These are phyloP conservation scores for Oryctolagus cuniculus DNA, from an alignment of 2,113 vertebrate genomes.

Conservation along the genomic window mOryCun1.1 NC_091449.1:12092001-12092500, in stretches of 20 bases:
- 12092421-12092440: neutral
- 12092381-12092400: neutral
- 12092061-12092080: no score
- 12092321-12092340: neutral
- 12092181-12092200: neutral
- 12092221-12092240: neutral
- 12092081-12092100: no score
- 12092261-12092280: neutral
- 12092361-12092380: neutral
- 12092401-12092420: constrained; percentile 26
- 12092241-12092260: neutral
- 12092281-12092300: neutral
- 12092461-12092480: neutral
- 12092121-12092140: neutral
- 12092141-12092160: neutral
- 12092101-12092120: no score
- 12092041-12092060: no score
- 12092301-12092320: neutral
- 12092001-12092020: no score
- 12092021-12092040: no score
- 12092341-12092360: neutral
- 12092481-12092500: neutral
- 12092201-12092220: neutral
- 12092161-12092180: neutral
- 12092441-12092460: neutral